Percentiles rank a stretch among this genome's conserved stretches.
Conservation (phyloP, 2,113 vertebrate genomes). For the Heterotilapia buettikoferi region DNA sequence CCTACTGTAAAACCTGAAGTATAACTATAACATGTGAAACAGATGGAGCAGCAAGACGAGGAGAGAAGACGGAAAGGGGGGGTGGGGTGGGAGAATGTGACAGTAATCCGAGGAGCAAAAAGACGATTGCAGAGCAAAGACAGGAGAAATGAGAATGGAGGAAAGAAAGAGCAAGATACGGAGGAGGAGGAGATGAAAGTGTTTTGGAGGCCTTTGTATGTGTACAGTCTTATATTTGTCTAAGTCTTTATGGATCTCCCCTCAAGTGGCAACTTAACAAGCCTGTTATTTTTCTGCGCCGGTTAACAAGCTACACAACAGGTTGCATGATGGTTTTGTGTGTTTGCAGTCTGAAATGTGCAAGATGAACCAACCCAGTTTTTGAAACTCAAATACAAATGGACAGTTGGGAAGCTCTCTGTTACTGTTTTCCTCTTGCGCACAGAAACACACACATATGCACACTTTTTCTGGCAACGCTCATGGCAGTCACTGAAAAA, state of each 20-base stretch:
- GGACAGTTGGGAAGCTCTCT: background rate
- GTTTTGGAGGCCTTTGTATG: conserved; percentile 1
- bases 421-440: background rate
- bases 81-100: background rate
- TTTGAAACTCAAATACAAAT: background rate
- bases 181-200: background rate
- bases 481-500: background rate
- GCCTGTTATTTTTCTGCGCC: conserved; percentile 33
- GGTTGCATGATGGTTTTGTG: background rate
- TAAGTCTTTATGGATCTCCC: conserved; percentile 19
- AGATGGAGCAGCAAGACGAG: background rate
- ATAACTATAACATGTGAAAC: conserved; percentile 19
- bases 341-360: background rate
- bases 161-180: background rate
- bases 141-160: background rate
- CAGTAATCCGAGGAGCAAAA: background rate
- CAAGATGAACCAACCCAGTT: background rate
- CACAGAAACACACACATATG: background rate
- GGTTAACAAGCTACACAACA: conserved; percentile 33
- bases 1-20: conserved; percentile 17
- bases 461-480: background rate
- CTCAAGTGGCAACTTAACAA: conserved; percentile 53
- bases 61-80: background rate
- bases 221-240: conserved; percentile 25
- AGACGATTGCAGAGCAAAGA: background rate